phyloP scores from a whole-genome alignment of 2,797 vertebrate genomes.

The Enteromius treurensis region DNA sequence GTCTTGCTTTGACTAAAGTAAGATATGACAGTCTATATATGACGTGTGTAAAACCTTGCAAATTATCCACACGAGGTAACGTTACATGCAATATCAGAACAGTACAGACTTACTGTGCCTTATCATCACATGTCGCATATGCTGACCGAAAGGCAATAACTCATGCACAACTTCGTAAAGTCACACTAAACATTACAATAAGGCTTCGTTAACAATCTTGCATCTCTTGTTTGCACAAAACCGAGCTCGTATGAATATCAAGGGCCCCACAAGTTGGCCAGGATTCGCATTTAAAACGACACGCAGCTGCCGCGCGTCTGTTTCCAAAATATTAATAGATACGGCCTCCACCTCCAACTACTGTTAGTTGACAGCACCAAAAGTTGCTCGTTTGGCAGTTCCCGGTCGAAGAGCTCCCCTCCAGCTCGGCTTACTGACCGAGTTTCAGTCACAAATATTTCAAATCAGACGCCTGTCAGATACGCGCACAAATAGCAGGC shows the following conservation, averaged over 20 bases:
- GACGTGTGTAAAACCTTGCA: not conserved
- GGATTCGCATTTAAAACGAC: slow-evolving; percentile 27
- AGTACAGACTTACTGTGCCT: not conserved
- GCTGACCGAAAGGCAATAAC: not conserved
- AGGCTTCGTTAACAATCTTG: not conserved
- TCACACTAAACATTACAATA: not conserved
- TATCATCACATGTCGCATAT: slow-evolving; percentile 4
- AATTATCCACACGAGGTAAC: not conserved
- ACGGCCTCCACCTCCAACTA: slow-evolving; percentile 46
- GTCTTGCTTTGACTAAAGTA: not conserved
- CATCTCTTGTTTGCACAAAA: not conserved
- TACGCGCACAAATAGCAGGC: not conserved
- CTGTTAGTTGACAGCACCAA: slow-evolving; percentile 40
- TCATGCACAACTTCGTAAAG: slow-evolving; percentile 5
- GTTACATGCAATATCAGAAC: not conserved
- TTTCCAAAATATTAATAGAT: slow-evolving; percentile 51
- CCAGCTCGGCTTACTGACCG: slow-evolving; percentile 41
- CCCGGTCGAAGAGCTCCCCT: slow-evolving; percentile 9
- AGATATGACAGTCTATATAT: slow-evolving; percentile 9
- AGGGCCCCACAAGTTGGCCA: slow-evolving; percentile 20
- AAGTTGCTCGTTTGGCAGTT: slow-evolving; percentile 48
- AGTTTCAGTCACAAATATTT: slow-evolving; percentile 39
- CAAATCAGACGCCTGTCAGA: slow-evolving; percentile 30
- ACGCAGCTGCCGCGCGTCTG: slow-evolving; percentile 47
- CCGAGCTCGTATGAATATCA: slow-evolving; percentile 8